phyloP scores from a whole-genome alignment of 2,113 vertebrate species.

The Dicrurus megarhynchus region DNA sequence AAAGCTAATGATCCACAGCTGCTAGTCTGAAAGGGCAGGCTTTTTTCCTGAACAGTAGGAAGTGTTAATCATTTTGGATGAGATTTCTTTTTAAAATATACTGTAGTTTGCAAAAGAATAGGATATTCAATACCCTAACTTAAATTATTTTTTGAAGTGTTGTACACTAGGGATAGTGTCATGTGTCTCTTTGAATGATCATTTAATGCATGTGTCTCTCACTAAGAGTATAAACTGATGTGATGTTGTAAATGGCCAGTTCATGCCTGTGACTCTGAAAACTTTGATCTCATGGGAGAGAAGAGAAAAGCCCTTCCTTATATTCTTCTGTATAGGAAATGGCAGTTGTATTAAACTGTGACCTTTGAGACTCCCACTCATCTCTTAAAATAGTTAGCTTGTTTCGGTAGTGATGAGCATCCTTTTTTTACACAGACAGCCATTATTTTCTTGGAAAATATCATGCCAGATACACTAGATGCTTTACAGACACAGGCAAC shows the following conservation, averaged over 20 bases:
- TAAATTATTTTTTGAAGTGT: constrained; percentile 79
- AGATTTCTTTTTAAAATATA: constrained; percentile 79
- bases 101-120: constrained; percentile 78
- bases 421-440: neutral
- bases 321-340: constrained; percentile 37
- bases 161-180: constrained; percentile 68
- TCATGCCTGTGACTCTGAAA: constrained; percentile 45
- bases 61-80: constrained; percentile 79
- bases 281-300: constrained; percentile 30
- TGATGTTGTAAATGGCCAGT: constrained; percentile 42
- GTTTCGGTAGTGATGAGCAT: constrained; percentile 25
- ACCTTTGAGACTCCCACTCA: constrained; percentile 52
- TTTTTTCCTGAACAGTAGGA: constrained; percentile 78
- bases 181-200: constrained; percentile 59
- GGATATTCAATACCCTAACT: constrained; percentile 76
- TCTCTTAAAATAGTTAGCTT: constrained; percentile 54
- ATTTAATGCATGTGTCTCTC: constrained; percentile 55
- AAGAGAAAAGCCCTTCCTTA: constrained; percentile 9
- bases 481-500: neutral
- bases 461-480: neutral
- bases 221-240: constrained; percentile 49
- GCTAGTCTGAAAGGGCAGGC: constrained; percentile 78
- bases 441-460: constrained; percentile 24
- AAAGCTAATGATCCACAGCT: constrained; percentile 82
- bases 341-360: constrained; percentile 55